Evolutionary conservation across 2,113 vertebrate species (phyloP).

Genomic region (Gorsachius goisagi): DNA sequence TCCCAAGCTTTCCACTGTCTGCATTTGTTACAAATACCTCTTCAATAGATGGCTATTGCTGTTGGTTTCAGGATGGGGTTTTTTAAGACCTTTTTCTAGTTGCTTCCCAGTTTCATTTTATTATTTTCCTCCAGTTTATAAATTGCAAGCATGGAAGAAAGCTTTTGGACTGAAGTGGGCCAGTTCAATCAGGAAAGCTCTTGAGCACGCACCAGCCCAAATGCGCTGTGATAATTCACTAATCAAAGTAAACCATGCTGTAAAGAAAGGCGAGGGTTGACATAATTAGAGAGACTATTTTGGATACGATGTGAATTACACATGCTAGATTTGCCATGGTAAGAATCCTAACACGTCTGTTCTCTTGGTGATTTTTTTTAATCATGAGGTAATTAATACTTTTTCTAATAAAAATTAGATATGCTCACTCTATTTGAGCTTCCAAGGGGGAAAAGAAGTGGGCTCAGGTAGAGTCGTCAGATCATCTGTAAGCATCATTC

Average conservation of each 20-base stretch:
- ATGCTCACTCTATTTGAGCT: background rate
- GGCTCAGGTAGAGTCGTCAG: background rate
- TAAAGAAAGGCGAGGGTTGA: background rate
- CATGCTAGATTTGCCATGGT: conserved; percentile 3
- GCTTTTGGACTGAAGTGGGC: background rate
- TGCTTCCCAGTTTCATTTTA: background rate
- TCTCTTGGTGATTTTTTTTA: background rate
- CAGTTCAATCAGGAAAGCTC: background rate
- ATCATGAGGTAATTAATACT: background rate
- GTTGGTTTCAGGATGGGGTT: background rate
- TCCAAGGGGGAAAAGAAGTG: background rate
- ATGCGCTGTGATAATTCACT: background rate
- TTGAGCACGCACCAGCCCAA: background rate
- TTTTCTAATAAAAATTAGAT: background rate
- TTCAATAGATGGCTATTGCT: background rate
- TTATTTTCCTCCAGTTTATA: background rate
- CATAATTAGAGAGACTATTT: conserved; percentile 4
- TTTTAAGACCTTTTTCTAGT: background rate
- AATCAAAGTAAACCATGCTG: background rate
- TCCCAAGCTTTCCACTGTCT: background rate
- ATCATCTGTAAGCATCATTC: background rate
- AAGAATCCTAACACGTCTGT: background rate
- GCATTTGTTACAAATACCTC: background rate
- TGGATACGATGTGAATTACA: background rate
- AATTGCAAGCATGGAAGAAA: background rate